Conservation (phyloP, 1,140 invertebrate genomes). For the Panagrolaimus sp. region DNA sequence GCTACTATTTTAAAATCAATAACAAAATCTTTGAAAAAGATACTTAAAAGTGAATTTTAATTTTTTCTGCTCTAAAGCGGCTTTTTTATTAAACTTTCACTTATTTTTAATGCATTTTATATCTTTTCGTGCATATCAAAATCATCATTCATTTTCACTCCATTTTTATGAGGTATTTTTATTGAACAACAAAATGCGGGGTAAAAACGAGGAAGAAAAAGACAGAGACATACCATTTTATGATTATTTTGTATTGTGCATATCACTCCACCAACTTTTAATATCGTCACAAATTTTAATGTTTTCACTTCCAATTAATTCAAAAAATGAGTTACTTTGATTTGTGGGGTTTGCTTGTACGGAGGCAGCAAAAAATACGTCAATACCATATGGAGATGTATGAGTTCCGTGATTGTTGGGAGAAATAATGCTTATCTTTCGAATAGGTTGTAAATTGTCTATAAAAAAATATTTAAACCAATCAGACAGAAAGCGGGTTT, state of each 20-base stretch:
- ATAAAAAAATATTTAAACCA: not conserved
- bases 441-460: slow-evolving; percentile 9
- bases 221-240: slow-evolving; percentile 10
- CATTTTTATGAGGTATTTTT: not conserved
- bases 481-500: no score
- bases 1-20: no score
- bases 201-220: not conserved
- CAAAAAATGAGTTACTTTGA: not conserved
- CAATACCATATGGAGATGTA: not conserved
- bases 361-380: slow-evolving; percentile 4
- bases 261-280: slow-evolving; percentile 5
- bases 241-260: not conserved
- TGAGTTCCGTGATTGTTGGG: not conserved
- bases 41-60: no score
- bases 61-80: no score
- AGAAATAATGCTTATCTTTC: slow-evolving; percentile 1
- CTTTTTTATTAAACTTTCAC: no score
- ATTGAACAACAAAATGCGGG: slow-evolving; percentile 18
- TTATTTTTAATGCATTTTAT: no score
- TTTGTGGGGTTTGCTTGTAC: not conserved
- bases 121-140: no score
- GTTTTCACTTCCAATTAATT: slow-evolving; percentile 4
- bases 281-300: slow-evolving; percentile 13
- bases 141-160: slow-evolving; percentile 6
- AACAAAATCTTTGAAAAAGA: no score